phyloP scores from a whole-genome alignment of 2,113 vertebrate species.

The Myrmecophaga tridactyla region DNA sequence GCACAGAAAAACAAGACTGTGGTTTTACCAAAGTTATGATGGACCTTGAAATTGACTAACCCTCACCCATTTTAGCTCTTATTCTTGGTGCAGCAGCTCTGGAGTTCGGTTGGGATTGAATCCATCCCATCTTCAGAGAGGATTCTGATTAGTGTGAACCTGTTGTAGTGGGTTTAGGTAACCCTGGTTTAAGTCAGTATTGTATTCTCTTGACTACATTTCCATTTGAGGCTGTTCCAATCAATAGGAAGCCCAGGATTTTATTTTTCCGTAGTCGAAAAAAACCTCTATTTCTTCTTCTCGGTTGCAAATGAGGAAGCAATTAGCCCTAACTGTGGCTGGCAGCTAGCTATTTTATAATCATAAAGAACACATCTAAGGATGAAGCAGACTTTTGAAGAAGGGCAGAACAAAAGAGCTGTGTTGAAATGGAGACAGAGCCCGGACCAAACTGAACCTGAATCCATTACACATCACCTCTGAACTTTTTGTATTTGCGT shows the following conservation, averaged over 20 bases:
- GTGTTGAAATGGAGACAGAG: not conserved
- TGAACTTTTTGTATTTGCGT: not conserved
- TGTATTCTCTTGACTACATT: not conserved
- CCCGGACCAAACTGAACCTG: not conserved
- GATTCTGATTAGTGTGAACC: not conserved
- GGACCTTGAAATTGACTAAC: not conserved
- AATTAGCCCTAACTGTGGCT: not conserved
- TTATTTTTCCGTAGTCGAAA: not conserved
- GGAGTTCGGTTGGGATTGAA: not conserved
- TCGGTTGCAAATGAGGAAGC: not conserved
- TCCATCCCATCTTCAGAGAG: not conserved
- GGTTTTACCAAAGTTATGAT: not conserved
- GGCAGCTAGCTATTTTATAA: not conserved
- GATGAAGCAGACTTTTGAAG: not conserved
- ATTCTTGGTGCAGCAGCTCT: not conserved
- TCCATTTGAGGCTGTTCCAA: not conserved
- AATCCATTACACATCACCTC: not conserved
- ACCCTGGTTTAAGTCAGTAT: not conserved
- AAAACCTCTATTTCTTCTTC: not conserved
- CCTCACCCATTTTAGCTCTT: not conserved
- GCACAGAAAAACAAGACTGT: not conserved
- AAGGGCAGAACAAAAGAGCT: not conserved
- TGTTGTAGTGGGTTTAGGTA: not conserved
- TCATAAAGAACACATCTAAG: not conserved
- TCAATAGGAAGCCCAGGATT: not conserved